phyloP scores from a whole-genome alignment of 1,140 invertebrate genomes.

The Cotesia vestalis region DNA sequence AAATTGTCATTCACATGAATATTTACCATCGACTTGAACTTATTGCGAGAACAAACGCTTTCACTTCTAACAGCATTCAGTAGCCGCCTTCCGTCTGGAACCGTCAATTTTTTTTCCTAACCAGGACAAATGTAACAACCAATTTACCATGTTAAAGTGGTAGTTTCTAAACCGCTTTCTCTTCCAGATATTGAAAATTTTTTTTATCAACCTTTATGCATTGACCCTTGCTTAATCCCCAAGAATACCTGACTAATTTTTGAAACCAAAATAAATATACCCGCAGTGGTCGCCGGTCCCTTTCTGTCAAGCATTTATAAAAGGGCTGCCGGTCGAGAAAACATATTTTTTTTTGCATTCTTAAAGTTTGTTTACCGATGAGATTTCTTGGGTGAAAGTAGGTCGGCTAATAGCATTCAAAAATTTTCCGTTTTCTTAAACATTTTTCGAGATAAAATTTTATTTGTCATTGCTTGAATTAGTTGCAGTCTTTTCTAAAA shows the following conservation, averaged over 20 bases:
- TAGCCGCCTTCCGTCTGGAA: not conserved
- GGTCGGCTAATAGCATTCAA: not conserved
- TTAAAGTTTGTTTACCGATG: not conserved
- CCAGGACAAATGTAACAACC: slow-evolving; percentile 26
- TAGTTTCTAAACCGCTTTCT: slow-evolving; percentile 22
- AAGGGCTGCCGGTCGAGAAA: not conserved
- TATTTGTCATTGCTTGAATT: no score
- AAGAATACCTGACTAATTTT: slow-evolving; percentile 13
- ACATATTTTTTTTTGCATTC: slow-evolving; percentile 27
- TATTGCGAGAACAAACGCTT: not conserved
- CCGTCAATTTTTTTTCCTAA: slow-evolving; percentile 4
- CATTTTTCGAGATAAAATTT: no score
- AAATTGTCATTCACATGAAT: no score
- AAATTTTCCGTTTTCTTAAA: no score
- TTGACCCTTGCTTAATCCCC: not conserved
- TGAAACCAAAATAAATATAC: not conserved
- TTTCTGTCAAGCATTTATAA: not conserved
- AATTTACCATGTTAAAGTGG: slow-evolving; percentile 15
- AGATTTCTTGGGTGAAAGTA: slow-evolving; percentile 18
- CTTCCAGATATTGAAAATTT: slow-evolving; percentile 10
- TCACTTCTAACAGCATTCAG: not conserved
- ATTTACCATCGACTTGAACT: not conserved
- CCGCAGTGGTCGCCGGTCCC: not conserved
- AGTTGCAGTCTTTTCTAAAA: no score
- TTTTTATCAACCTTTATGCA: not conserved